Evolutionary conservation across 1,140 invertebrate genomes (phyloP).

Genomic region (Drosophila persimilis): DNA sequence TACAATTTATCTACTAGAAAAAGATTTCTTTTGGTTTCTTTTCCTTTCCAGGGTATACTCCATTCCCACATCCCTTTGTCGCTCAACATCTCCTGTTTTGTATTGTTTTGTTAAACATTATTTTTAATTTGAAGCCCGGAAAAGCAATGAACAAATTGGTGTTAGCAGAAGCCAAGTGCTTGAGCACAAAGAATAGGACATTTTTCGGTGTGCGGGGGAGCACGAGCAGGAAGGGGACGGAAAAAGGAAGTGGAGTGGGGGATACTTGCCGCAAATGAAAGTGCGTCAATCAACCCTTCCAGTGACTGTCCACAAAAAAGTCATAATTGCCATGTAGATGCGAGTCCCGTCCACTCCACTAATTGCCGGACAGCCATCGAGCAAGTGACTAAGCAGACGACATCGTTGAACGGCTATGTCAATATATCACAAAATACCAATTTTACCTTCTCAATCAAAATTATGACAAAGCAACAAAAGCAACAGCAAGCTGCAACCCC

Average conservation of each 20-base stretch:
- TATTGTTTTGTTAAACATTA: conserved; percentile 48
- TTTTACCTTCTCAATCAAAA: conserved; percentile 80
- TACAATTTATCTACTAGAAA: too few relatives aligned
- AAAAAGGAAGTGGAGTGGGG: not conserved
- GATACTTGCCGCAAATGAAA: conserved; percentile 48
- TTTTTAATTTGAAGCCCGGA: conserved; percentile 74
- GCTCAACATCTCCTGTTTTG: not conserved
- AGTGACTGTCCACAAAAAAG: conserved; percentile 50
- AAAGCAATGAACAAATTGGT: conserved; percentile 80
- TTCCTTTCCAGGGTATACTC: not conserved
- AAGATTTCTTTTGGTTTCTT: too few relatives aligned
- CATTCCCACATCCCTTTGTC: not conserved
- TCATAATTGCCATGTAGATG: conserved; percentile 74
- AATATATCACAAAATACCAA: conserved; percentile 81
- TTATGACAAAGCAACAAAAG: conserved; percentile 68
- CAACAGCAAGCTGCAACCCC: conserved; percentile 32
- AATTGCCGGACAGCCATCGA: conserved; percentile 45
- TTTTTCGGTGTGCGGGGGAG: conserved; percentile 5
- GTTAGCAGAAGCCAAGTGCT: conserved; percentile 79
- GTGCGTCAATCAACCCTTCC: conserved; percentile 71
- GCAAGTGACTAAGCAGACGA: conserved; percentile 75
- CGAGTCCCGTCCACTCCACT: conserved; percentile 39
- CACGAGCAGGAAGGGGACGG: conserved; percentile 6
- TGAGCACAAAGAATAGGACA: conserved; percentile 43
- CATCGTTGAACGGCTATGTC: conserved; percentile 69